Percentiles rank a stretch among this genome's conserved stretches.
Evolutionary conservation across 2,113 vertebrate genomes (phyloP).

Genomic region (Arvicanthis niloticus): DNA sequence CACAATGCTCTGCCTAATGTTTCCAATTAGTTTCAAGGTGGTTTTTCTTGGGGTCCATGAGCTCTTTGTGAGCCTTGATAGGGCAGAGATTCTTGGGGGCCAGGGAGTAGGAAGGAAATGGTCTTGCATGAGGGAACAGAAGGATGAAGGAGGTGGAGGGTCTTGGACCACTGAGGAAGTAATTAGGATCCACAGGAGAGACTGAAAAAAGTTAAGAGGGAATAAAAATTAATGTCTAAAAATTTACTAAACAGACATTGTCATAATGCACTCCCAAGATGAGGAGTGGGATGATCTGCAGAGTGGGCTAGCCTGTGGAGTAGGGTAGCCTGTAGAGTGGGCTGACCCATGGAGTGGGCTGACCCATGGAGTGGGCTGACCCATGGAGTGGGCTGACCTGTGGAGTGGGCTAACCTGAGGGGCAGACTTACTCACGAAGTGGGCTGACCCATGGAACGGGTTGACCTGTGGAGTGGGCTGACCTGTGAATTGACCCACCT

Average conservation of each 20-base stretch:
- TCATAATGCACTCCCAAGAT: neutral
- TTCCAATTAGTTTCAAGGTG: neutral
- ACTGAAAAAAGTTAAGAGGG: neutral
- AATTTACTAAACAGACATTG: neutral
- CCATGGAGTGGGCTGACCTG: accelerated
- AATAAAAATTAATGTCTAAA: neutral
- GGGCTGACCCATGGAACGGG: no score
- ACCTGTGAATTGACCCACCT: no score
- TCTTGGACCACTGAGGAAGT: neutral
- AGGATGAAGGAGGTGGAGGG: neutral
- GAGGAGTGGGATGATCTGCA: neutral
- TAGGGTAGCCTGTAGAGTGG: no score
- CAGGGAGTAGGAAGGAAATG: neutral
- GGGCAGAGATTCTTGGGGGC: neutral
- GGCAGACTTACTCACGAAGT: no score
- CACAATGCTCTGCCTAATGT: neutral
- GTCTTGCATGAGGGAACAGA: neutral
- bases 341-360: accelerated
- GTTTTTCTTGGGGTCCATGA: neutral
- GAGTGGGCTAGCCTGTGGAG: no score
- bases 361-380: no score
- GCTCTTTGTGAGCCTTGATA: neutral
- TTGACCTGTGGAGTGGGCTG: no score
- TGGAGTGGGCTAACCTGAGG: no score
- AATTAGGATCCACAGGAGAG: neutral